phyloP scores from a whole-genome alignment of 2,888 invertebrate species.

The Orchestes rusci region DNA sequence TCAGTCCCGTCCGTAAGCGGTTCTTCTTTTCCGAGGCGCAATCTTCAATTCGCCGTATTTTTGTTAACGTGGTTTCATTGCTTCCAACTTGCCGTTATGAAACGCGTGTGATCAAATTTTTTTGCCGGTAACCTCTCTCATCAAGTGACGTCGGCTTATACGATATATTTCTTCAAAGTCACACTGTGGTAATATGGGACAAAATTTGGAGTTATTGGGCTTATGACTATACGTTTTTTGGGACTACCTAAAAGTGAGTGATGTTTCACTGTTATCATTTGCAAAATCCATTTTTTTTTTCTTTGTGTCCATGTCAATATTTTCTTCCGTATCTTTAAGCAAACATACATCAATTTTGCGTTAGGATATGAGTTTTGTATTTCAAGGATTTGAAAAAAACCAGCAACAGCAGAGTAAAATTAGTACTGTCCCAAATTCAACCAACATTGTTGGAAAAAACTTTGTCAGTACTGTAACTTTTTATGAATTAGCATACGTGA shows the following conservation, averaged over 20 bases:
- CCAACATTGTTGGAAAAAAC: too few species aligned
- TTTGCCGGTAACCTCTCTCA: constrained; percentile 18
- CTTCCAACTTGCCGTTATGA: constrained; percentile 21
- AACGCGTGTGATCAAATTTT: constrained; percentile 21
- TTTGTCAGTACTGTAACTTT: too few species aligned
- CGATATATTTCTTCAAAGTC: constrained; percentile 6
- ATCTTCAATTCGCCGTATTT: constrained; percentile 16
- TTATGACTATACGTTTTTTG: constrained; percentile 22
- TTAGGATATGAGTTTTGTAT: too few species aligned
- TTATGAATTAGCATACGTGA: too few species aligned
- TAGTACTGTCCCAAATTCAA: too few species aligned
- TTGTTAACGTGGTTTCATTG: constrained; percentile 12
- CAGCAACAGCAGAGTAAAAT: too few species aligned
- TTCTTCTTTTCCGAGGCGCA: constrained; percentile 3
- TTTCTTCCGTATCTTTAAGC: too few species aligned
- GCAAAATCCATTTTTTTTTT: too few species aligned
- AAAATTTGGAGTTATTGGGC: constrained; percentile 16
- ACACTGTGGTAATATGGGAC: constrained; percentile 19
- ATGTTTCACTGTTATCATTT: too few species aligned
- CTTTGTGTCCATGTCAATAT: too few species aligned
- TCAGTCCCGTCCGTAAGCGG: constrained; percentile 17
- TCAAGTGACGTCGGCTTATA: constrained; percentile 21
- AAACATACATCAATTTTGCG: too few species aligned
- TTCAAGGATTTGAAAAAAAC: too few species aligned
- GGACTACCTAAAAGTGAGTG: constrained; percentile 21